Conservation (phyloP, 2,113 vertebrate species). For the Manacus vitellinus region DNA sequence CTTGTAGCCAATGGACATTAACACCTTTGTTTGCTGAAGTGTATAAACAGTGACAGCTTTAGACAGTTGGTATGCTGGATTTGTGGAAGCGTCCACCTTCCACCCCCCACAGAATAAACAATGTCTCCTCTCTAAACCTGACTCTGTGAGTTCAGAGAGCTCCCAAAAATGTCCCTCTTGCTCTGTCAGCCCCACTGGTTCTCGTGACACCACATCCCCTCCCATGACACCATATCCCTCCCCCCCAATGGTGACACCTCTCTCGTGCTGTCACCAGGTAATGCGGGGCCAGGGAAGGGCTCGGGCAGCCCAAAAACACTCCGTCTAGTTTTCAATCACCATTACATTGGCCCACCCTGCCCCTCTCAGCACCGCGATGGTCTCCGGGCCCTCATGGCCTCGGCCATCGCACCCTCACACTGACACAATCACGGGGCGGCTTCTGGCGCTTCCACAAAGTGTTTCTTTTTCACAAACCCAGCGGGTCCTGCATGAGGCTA, state of each 20-base stretch:
- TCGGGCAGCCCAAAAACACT: fast-evolving
- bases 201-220: neutral
- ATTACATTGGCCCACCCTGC: fast-evolving
- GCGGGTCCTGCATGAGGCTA: fast-evolving
- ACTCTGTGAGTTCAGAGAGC: neutral
- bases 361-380: fast-evolving
- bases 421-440: fast-evolving
- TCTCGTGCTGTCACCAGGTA: fast-evolving
- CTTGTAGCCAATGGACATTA: neutral
- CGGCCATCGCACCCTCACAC: neutral
- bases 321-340: fast-evolving
- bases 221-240: no score
- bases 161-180: neutral
- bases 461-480: neutral
- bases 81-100: neutral
- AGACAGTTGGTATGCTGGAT: neutral
- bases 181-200: neutral
- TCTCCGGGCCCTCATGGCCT: fast-evolving
- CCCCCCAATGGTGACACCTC: neutral
- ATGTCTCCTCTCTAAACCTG: neutral
- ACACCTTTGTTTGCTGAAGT: neutral
- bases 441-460: fast-evolving
- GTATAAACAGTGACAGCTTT: neutral
- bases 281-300: neutral
- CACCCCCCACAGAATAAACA: neutral